Evolutionary conservation across 2,888 invertebrate genomes (phyloP).

Genomic region (Hecatera dysodea): DNA sequence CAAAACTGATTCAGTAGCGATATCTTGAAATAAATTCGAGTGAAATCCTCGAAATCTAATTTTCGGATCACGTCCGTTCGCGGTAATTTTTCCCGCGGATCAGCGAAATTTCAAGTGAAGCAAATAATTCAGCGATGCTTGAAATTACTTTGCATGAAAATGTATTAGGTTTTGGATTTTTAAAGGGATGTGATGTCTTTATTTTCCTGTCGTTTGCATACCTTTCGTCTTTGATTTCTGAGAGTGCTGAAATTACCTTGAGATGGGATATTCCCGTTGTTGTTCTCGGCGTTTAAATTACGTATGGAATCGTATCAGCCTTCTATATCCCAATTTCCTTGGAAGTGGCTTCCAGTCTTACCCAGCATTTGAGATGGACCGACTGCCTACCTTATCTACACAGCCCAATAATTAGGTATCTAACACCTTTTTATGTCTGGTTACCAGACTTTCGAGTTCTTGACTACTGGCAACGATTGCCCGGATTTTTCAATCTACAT

Average conservation of each 20-base stretch:
- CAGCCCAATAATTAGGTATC: too few relatives aligned
- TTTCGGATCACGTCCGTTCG: conserved; percentile 52
- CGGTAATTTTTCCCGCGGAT: conserved; percentile 49
- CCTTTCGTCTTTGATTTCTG: neutral
- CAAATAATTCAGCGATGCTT: conserved; percentile 57
- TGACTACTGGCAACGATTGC: too few relatives aligned
- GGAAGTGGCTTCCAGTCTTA: neutral
- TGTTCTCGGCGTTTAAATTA: too few relatives aligned
- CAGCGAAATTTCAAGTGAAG: conserved; percentile 51
- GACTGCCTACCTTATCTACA: too few relatives aligned
- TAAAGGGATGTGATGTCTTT: conserved; percentile 31
- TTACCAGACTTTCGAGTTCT: too few relatives aligned
- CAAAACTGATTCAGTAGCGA: conserved; percentile 24
- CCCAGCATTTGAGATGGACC: neutral
- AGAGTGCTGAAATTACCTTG: neutral
- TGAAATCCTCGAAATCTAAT: conserved; percentile 27
- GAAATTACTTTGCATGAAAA: conserved; percentile 57
- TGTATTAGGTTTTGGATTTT: conserved; percentile 53
- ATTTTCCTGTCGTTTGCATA: conserved; percentile 19
- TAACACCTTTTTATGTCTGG: too few relatives aligned
- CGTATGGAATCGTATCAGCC: neutral
- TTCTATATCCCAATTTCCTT: neutral
- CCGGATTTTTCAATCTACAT: neutral
- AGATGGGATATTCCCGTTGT: neutral
- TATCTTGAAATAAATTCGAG: conserved; percentile 1